Evolutionary conservation across 2,888 invertebrate species (phyloP).

Genomic region (Pardosa pseudoannulata): DNA sequence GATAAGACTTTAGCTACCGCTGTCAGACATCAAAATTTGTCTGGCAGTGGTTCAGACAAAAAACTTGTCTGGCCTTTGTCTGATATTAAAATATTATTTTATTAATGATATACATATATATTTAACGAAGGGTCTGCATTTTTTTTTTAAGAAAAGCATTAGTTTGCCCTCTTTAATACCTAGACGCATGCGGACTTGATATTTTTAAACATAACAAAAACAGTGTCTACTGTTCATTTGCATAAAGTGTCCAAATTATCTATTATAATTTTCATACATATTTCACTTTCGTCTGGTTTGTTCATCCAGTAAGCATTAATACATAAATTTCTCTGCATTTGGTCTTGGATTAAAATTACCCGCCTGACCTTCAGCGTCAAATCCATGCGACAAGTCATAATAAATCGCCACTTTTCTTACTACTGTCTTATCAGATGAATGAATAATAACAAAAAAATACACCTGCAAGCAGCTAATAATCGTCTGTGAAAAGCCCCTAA

Average conservation of each 20-base stretch:
- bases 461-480: constrained; percentile 16
- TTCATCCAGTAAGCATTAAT: background rate
- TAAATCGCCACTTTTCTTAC: background rate
- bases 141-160: too few species aligned
- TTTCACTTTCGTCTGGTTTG: background rate
- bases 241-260: background rate
- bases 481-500: constrained; percentile 1
- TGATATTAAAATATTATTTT: too few species aligned
- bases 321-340: background rate
- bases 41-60: too few species aligned
- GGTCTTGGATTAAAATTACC: background rate
- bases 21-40: too few species aligned
- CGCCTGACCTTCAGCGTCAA: background rate
- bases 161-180: too few species aligned
- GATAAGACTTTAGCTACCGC: too few species aligned
- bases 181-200: too few species aligned
- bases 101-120: too few species aligned
- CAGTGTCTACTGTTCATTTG: too few species aligned
- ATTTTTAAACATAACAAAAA: too few species aligned
- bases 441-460: constrained; percentile 3
- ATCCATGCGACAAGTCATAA: background rate
- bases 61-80: too few species aligned
- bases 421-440: background rate
- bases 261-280: background rate
- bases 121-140: too few species aligned